Base-by-base conservation (phyloP, 2,888 invertebrate genomes). In the Temnothorax ravouxi region DNA sequence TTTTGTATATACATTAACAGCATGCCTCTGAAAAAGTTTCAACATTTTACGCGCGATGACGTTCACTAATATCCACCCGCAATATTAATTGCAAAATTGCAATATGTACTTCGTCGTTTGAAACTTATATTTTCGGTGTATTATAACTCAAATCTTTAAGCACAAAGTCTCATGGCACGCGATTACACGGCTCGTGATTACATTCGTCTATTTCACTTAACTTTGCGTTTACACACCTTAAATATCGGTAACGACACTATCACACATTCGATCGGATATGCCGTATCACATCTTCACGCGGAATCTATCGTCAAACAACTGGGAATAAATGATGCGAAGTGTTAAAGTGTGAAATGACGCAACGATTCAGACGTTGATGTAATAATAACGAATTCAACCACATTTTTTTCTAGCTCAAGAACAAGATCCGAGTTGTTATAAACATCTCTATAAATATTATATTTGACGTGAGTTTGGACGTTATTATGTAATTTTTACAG, bases 131-230 rank as follows among this genome's bases (percentile, higher is more conserved):
- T 71, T 38, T 54, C 2, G 21, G 8, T 3, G 2, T 69, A 50
- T 50, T 52, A 38, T 52, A 38, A 71, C 83, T 74, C 83, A 84
- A 84, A 86, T 83, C 82, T 84, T 89, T 79, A 44, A 64, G 38
- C 74, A 85, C 87, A 74, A 80, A 85, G 86, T 88, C 82, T 88
- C 86, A 86, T 86, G 88, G 86, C 80, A 86, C 34, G 85, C 87
- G 72, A 88, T 90, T 86, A 80, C 82, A 71, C 80, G 81, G 83
- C 83, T 41, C n/a, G 41, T 64, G 84, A 89, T 87, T 87, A 87
- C 84, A 85, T 84, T 86, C 79, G 84, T 84, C 85, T 91, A 91
- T 91, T 90, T 91, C 89, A 90, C 88, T 67, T 82, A 84, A 62
- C 76, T 72, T 72, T 76, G 61, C 80, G 67, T 87, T 84, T 67